These are phyloP conservation scores for Lissocephala sabroskyi DNA, from an alignment of 2,888 invertebrate genomes.

Conservation along the genomic window DNA sequence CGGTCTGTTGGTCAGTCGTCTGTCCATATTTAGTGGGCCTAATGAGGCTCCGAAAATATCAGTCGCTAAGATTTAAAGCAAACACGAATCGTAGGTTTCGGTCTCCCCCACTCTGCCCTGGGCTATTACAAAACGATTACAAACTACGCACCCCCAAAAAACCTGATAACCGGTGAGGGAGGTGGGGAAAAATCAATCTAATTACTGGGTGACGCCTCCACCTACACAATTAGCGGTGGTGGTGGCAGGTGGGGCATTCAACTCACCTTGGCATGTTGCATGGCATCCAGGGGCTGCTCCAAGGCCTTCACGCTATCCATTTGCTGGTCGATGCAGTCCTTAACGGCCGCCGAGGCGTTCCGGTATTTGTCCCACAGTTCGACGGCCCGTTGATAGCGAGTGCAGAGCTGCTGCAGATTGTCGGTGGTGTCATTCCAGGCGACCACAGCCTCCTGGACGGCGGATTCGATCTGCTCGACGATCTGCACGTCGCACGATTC, in stretches of 20 bases:
- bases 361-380: conserved; percentile 86
- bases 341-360: conserved; percentile 83
- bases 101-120: background rate
- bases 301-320: conserved; percentile 82
- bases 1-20: too few species aligned
- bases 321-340: conserved; percentile 83
- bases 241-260: conserved; percentile 5
- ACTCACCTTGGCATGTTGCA: conserved; percentile 81
- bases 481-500: conserved; percentile 81
- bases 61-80: conserved; percentile 55
- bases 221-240: conserved; percentile 24
- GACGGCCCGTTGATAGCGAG: conserved; percentile 85
- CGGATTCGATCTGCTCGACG: conserved; percentile 81
- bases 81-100: conserved; percentile 14
- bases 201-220: conserved; percentile 29
- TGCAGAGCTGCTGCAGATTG: conserved; percentile 83
- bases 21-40: too few species aligned
- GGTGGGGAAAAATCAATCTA: conserved; percentile 55
- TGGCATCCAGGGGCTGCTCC: conserved; percentile 78
- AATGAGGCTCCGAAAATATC: conserved; percentile 21
- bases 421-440: conserved; percentile 87
- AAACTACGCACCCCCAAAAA: conserved; percentile 33
- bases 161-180: too few species aligned
- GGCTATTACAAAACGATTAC: conserved; percentile 42
- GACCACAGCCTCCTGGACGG: conserved; percentile 84